A percentile compares a stretch with the other conserved stretches of the same genome.
Evolutionary conservation across 2,113 vertebrate genomes (phyloP).

Genomic region (Gambusia affinis): DNA sequence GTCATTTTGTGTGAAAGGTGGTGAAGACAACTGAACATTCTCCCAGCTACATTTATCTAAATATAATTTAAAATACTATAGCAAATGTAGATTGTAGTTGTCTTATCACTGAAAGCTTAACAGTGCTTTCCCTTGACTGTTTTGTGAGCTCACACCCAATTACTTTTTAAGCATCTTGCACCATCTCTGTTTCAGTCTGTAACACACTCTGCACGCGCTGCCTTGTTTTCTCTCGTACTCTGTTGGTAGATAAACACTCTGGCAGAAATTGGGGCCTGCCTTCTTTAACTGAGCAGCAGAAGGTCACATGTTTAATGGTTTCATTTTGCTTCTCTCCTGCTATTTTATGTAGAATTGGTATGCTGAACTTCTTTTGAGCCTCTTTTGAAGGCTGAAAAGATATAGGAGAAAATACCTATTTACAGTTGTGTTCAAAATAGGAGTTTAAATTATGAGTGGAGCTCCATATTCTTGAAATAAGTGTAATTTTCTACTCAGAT

Average conservation of each 20-base stretch:
- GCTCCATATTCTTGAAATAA: no score
- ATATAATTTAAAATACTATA: neutral
- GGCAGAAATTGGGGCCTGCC: slow-evolving; percentile 14
- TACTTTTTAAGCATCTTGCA: neutral
- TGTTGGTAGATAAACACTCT: slow-evolving; percentile 28
- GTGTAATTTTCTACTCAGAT: no score
- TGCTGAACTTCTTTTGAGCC: slow-evolving; percentile 30
- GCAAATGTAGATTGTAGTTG: neutral
- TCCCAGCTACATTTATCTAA: neutral
- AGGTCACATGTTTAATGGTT: slow-evolving; percentile 56
- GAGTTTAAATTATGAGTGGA: no score
- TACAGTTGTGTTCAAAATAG: neutral
- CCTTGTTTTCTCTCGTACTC: neutral
- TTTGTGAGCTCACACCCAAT: slow-evolving; percentile 1
- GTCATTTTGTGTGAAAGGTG: no score
- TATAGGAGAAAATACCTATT: neutral
- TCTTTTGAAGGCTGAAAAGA: neutral
- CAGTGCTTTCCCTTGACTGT: neutral
- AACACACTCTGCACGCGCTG: slow-evolving; percentile 19
- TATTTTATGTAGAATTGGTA: slow-evolving; percentile 22
- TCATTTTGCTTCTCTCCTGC: slow-evolving; percentile 34
- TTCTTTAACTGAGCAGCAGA: slow-evolving; percentile 20
- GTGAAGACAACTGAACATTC: no score
- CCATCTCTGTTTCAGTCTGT: slow-evolving; percentile 3
- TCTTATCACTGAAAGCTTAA: neutral